Evolutionary conservation across 2,797 vertebrate genomes (phyloP).

Genomic region (Schizopygopsis pylzovi): DNA sequence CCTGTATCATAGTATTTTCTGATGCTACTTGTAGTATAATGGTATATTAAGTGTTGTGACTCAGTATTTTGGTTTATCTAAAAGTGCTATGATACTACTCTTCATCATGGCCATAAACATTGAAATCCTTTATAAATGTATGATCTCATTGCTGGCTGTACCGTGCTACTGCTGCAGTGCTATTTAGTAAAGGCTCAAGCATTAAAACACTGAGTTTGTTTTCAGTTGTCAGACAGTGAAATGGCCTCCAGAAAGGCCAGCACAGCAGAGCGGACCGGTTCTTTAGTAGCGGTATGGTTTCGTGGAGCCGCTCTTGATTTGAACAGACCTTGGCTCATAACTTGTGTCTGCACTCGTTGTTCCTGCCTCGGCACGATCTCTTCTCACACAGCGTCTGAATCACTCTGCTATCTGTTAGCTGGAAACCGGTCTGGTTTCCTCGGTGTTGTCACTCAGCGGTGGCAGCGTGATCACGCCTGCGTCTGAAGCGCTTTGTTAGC

Average conservation of each 20-base stretch:
- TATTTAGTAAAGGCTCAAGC: neutral
- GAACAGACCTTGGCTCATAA: slow-evolving; percentile 51
- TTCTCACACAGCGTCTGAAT: slow-evolving; percentile 30
- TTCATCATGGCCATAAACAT: neutral
- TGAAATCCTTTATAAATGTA: neutral
- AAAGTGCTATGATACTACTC: neutral
- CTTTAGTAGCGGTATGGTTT: neutral
- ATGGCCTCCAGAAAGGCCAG: slow-evolving; percentile 18
- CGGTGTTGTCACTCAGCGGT: slow-evolving; percentile 6
- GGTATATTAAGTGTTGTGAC: neutral
- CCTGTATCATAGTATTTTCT: neutral
- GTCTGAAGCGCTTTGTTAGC: slow-evolving; percentile 46
- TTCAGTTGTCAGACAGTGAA: neutral
- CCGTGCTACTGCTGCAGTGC: neutral
- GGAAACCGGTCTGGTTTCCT: slow-evolving; percentile 60
- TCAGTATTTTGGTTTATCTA: neutral
- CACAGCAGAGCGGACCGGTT: neutral
- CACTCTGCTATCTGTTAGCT: slow-evolving; percentile 36
- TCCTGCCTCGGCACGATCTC: slow-evolving; percentile 53
- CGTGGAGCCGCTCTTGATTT: slow-evolving; percentile 13
- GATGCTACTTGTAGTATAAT: neutral
- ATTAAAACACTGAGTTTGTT: neutral
- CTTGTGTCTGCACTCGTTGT: slow-evolving; percentile 55
- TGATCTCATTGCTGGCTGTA: neutral
- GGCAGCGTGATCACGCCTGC: slow-evolving; percentile 38